Evolutionary conservation across 2,888 invertebrate species (phyloP), one percentile per base, ranked within the genome.

Genomic region (Tricholauxania praeusta): DNA sequence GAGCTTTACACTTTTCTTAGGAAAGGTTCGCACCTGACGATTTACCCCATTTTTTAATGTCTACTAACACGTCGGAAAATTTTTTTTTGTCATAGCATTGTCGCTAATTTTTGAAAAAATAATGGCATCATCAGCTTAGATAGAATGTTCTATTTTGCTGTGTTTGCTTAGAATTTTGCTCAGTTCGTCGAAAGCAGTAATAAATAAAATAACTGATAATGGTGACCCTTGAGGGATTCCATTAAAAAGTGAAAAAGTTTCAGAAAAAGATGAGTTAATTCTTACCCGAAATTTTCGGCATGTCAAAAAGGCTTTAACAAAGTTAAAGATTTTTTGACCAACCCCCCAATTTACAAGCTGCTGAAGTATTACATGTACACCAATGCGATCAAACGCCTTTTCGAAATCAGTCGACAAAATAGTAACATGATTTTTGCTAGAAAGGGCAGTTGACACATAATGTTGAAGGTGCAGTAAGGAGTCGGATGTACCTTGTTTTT

Each of bases 361-460:
- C n/a, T 69, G 67, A 55, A 72, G 63, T 17, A 75, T 3, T 22
- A 22, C 22, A 22, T 22, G 22, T 22, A 22, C 22, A 22, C 22
- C 22, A 22, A 22, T 22, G 22, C 3, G 22, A 22, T 22, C 22
- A 22, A 22, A 63, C 19, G 6, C 75, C 68, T 69, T 75, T 71
- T 75, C 71, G 8, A 75, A 72, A 39, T 67, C 75, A 19, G 68
- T 63, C 15, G 70, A 63, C 47, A 74, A 51, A 60, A 75, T 64
- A 52, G 72, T 69, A 14, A 74, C 66, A 48, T 74, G 72, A 48
- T 74, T 76, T 68, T 75, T 72, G 60, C 69, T 51, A 60, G 51
- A 75, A 66, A 68, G 67, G 64, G 68, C 71, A 32, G 57, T 49
- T 19, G 67, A 71, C 19, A 66, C n/a, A 19, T 19, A 70, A 19